Evolutionary conservation across 2,888 invertebrate species (phyloP), one percentile per base, ranked within the genome.

Genomic region (Hirtodrosophila alboralis): DNA sequence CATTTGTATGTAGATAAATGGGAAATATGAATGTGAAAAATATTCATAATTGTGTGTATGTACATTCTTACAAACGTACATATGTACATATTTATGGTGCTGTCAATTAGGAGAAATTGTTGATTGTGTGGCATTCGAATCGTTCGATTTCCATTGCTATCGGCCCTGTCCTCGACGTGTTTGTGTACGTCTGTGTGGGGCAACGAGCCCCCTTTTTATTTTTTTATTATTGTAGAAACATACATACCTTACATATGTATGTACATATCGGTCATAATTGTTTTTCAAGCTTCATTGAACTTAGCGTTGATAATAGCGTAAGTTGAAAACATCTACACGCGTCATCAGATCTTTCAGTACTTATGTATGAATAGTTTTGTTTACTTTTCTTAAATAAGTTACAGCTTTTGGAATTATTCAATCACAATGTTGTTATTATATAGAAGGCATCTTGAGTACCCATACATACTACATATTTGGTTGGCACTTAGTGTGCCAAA

Each of bases 271-370:
- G 33, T 41, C 59, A 75, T 71, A 70, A 81, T 78, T 80, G 75
- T 83, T 80, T 65, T 80, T 70, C 57, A 77, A 73, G 65, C 67
- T 77, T 45, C 59, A 69, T 72, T 84, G 65, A 78, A 81, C 75
- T 83, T 62, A 45, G 57, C 34, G 74, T 75, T 75, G 79, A 84
- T 83, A 60, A 64, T 52, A 45, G 49, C 44, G 54, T 36, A 30
- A 58, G 49, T 58, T 60, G 52, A 75, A 74, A 84, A 80, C 76
- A 75, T 71, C 62, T 49, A 57, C 68, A 51, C 44, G 64, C 81
- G 80, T 84, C 84, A 84, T 69, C 56, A 45, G 51, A 64, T 54
- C 33, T 57, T 45, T 16, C n/a, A 18, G 5, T 18, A 18, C n/a
- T n/a, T n/a, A n/a, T n/a, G 18, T 38, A 33, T 33, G 28, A 28